Evolutionary conservation across 2,113 vertebrate genomes (phyloP), one percentile per base, ranked within the genome.

Genomic region (Forbesichthys agassizii): DNA sequence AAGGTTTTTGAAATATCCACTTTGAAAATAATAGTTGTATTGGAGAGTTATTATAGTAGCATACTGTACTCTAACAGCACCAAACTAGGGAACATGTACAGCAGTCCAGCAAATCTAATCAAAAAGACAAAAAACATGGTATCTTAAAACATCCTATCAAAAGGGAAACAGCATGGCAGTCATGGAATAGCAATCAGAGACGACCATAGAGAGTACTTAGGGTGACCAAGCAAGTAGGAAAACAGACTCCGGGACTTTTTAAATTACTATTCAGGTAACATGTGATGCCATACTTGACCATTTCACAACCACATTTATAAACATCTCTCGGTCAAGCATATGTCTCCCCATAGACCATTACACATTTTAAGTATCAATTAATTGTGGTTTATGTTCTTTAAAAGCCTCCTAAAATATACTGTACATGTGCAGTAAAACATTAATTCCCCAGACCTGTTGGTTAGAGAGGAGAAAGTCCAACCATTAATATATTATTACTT

Each of bases 191-290:
- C 36, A 7, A 42, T 42, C 36, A 42, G 36, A 42, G 36, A 42
- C 36, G 7, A 7, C 36, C 36, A 42, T 5, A 42, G 36, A 42
- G 36, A 42, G 36, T 42, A 42, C 36, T 5, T 42, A 3, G 36
- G 36, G 36, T 42, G 36, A 42, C 64, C 18, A 58, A 61, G 64
- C 36, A 74, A 75, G 66, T 53, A 68, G 72, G 53, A 66, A 71
- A 76, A 79, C 67, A 66, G 62, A 76, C 71, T 48, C 12, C n/a
- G 3, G 11, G 13, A 57, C 7, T 7, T 49, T 73, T 67, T 42
- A 8, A 64, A 60, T 49, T 61, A 16, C 14, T 0, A 36, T 72
- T 48, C 16, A 63, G 46, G 42, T 64, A 33, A 36, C 9, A 33
- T 53, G 36, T 60, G 18, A 36, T 42, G 48, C 20, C 52, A 36